phyloP scores from a whole-genome alignment of 1,140 invertebrate species.

The Magallana gigas region DNA sequence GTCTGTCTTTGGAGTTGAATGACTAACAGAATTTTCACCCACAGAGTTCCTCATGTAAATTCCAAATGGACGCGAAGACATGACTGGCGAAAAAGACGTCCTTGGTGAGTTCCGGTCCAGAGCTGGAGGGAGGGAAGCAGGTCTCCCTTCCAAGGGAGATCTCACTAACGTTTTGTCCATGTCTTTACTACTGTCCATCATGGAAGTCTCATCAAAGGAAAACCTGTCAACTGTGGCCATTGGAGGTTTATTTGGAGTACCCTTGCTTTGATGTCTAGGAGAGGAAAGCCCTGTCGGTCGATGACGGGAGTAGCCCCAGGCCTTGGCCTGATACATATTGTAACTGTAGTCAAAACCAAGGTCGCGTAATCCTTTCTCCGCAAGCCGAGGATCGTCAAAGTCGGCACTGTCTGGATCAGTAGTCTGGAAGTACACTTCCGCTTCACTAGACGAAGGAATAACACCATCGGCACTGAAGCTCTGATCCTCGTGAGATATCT shows the following conservation, averaged over 20 bases:
- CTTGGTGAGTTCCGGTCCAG: neutral
- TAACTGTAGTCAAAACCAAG: slow-evolving; percentile 61
- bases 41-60: neutral
- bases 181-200: slow-evolving; percentile 26
- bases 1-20: slow-evolving; percentile 34
- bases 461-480: slow-evolving; percentile 65
- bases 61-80: neutral
- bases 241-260: neutral
- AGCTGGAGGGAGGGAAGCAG: slow-evolving; percentile 47
- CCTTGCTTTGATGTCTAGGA: neutral
- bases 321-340: slow-evolving; percentile 59
- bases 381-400: slow-evolving; percentile 61
- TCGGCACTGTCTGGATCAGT: slow-evolving; percentile 49
- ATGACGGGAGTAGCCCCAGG: slow-evolving; percentile 55
- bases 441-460: slow-evolving; percentile 55
- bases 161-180: slow-evolving; percentile 52
- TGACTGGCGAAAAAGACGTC: neutral
- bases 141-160: slow-evolving; percentile 42
- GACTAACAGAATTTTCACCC: neutral
- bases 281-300: slow-evolving; percentile 39
- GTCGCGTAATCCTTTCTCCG: slow-evolving; percentile 59
- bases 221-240: slow-evolving; percentile 4
- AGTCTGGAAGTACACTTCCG: slow-evolving; percentile 60
- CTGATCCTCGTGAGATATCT: slow-evolving; percentile 50
- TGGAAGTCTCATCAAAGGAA: slow-evolving; percentile 32